A percentile compares a stretch with the other conserved stretches of the same genome.
phyloP scores from a whole-genome alignment of 2,888 invertebrate species.

The Sarcophaga carnaria region DNA sequence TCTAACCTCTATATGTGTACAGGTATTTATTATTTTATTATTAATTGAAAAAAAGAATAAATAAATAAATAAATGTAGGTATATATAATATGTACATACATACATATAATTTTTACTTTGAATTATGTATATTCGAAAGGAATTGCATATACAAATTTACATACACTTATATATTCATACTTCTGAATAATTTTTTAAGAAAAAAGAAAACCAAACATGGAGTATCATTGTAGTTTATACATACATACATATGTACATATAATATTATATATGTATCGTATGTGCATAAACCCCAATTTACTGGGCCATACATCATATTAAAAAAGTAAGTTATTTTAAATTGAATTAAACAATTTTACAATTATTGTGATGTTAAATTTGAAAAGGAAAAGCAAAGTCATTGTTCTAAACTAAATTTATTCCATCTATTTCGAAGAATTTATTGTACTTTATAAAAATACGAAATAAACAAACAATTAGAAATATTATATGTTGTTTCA shows the following conservation, averaged over 20 bases:
- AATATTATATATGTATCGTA: too few relatives aligned
- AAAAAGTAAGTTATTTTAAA: too few relatives aligned
- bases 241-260: too few relatives aligned
- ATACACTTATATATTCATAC: too few relatives aligned
- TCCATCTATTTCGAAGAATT: conserved; percentile 66
- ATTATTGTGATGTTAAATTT: conserved; percentile 77
- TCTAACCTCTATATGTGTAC: conserved; percentile 28
- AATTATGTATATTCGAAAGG: neutral
- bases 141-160: too few relatives aligned
- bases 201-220: too few relatives aligned
- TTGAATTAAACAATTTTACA: conserved; percentile 2
- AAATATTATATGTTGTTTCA: conserved; percentile 7
- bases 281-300: too few relatives aligned
- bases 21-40: conserved; percentile 19
- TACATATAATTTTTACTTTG: conserved; percentile 23
- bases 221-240: too few relatives aligned
- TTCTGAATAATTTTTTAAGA: too few relatives aligned
- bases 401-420: conserved; percentile 66
- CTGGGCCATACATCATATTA: too few relatives aligned
- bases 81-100: neutral
- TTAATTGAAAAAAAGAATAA: too few relatives aligned
- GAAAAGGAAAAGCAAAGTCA: conserved; percentile 27
- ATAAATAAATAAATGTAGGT: too few relatives aligned
- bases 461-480: conserved; percentile 6
- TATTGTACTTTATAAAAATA: conserved; percentile 69